phyloP scores from a whole-genome alignment of 2,113 vertebrate species.

The Procavia capensis region DNA sequence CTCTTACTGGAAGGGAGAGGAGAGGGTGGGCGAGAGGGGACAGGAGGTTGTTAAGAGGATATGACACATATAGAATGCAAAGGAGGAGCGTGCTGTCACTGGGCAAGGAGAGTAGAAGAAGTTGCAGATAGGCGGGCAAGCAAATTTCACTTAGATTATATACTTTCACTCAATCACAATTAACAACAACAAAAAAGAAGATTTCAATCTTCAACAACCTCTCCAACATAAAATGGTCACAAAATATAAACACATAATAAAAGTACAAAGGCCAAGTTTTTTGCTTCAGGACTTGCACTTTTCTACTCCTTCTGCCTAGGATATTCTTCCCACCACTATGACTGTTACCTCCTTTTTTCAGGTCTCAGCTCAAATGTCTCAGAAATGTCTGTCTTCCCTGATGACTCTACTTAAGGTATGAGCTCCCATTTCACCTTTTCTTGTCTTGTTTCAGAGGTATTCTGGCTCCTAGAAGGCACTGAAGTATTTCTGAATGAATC shows the following conservation, averaged over 20 bases:
- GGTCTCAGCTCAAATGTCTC: constrained; percentile 9
- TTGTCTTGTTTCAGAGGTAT: background rate
- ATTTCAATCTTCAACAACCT: constrained; percentile 32
- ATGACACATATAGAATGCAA: too few relatives aligned
- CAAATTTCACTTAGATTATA: too few relatives aligned
- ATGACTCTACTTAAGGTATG: background rate
- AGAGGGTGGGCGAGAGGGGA: too few relatives aligned
- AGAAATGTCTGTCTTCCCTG: background rate
- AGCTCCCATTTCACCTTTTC: background rate
- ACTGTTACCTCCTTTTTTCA: background rate
- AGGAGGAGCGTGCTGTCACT: too few relatives aligned
- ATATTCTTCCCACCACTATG: background rate
- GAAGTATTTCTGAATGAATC: background rate
- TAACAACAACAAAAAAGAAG: too few relatives aligned
- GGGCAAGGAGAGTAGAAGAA: too few relatives aligned
- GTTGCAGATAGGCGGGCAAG: too few relatives aligned
- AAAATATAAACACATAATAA: background rate
- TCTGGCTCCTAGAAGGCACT: background rate
- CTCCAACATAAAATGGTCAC: background rate
- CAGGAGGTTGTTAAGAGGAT: too few relatives aligned
- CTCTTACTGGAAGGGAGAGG: too few relatives aligned
- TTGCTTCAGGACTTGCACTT: background rate
- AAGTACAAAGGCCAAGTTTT: background rate
- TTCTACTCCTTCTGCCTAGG: constrained; percentile 44
- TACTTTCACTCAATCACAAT: too few relatives aligned